phyloP scores from a whole-genome alignment of 2,888 invertebrate species.

The Phania funesta region DNA sequence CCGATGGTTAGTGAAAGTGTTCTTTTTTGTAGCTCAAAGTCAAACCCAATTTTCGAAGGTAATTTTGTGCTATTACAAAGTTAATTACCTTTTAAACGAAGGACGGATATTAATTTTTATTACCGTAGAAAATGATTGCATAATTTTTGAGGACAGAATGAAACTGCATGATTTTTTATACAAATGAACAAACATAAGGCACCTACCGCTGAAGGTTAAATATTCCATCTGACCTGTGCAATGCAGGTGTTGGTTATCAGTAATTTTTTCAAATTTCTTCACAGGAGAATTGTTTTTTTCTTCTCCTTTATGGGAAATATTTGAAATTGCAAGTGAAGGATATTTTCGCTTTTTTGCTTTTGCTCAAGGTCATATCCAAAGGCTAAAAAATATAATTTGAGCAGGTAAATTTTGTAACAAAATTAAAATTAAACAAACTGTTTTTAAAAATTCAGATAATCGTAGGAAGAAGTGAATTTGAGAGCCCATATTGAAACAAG shows the following conservation, averaged over 20 bases:
- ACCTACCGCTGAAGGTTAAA: slow-evolving; percentile 30
- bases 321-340: slow-evolving; percentile 70
- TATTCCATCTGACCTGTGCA: neutral
- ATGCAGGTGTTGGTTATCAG: slow-evolving; percentile 16
- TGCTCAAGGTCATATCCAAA: slow-evolving; percentile 74
- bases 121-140: slow-evolving; percentile 76
- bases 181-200: neutral
- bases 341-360: slow-evolving; percentile 68
- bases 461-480: too few species aligned
- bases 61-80: slow-evolving; percentile 50
- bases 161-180: slow-evolving; percentile 10
- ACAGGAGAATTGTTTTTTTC: slow-evolving; percentile 71
- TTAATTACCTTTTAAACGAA: slow-evolving; percentile 70
- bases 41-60: slow-evolving; percentile 49
- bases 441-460: too few species aligned
- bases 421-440: too few species aligned
- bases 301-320: slow-evolving; percentile 68
- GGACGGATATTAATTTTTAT: slow-evolving; percentile 78
- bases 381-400: slow-evolving; percentile 70
- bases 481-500: too few species aligned
- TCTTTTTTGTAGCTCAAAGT: slow-evolving; percentile 15
- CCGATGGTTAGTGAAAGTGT: slow-evolving; percentile 21
- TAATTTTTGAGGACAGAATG: slow-evolving; percentile 67
- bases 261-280: neutral
- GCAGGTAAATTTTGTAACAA: neutral